Evolutionary conservation across 2,888 invertebrate species (phyloP).

Genomic region (Schrankia costaestrigalis): DNA sequence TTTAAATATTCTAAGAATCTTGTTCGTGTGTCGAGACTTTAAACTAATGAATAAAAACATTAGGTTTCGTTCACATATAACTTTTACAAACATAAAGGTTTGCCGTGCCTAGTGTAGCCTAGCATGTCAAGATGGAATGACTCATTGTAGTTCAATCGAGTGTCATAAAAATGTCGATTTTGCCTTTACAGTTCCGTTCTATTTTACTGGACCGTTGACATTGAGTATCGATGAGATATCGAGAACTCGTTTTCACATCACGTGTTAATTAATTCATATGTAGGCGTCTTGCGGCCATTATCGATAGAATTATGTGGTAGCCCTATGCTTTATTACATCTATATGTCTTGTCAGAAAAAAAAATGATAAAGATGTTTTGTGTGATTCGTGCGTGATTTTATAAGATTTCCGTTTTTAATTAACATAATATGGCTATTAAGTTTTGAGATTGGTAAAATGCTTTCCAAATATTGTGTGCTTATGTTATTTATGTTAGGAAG

Average conservation of each 20-base stretch:
- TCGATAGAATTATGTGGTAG: slow-evolving; percentile 75
- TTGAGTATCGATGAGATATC: slow-evolving; percentile 44
- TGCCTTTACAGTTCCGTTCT: slow-evolving; percentile 65
- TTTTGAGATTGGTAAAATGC: slow-evolving; percentile 28
- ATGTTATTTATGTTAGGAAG: slow-evolving; percentile 24
- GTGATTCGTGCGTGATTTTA: slow-evolving; percentile 45
- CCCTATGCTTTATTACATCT: slow-evolving; percentile 65
- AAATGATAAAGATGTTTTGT: slow-evolving; percentile 60
- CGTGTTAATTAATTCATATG: slow-evolving; percentile 76
- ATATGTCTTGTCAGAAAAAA: slow-evolving; percentile 59
- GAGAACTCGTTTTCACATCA: slow-evolving; percentile 67
- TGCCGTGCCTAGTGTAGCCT: slow-evolving; percentile 51
- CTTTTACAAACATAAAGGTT: slow-evolving; percentile 4
- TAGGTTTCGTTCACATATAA: too few species aligned
- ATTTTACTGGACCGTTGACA: slow-evolving; percentile 64
- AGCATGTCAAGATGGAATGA: slow-evolving; percentile 53
- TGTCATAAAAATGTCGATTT: slow-evolving; percentile 62
- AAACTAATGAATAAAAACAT: too few species aligned
- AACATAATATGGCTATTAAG: slow-evolving; percentile 37
- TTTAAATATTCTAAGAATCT: too few species aligned
- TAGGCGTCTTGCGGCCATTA: slow-evolving; percentile 70
- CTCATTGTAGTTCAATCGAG: slow-evolving; percentile 65
- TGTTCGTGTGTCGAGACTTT: too few species aligned
- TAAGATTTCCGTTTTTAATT: slow-evolving; percentile 46
- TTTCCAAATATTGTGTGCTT: slow-evolving; percentile 34